Base-by-base conservation (phyloP, 2,888 invertebrate genomes). In the Apamea crenata region DNA sequence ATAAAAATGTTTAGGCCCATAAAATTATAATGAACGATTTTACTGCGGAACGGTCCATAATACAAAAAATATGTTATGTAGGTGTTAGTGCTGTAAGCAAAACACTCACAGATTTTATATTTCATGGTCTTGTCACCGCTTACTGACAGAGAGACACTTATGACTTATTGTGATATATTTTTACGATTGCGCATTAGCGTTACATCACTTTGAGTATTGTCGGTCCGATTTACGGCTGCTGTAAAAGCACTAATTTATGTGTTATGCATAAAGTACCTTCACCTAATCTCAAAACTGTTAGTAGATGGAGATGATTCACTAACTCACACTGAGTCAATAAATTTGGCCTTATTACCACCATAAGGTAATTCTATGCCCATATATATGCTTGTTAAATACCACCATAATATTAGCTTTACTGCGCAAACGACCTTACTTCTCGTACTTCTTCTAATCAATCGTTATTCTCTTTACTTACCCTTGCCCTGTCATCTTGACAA, bases 131-230 rank as follows among this genome's bases (percentile, higher is more conserved):
- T 89, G 89, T 91, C 89, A 88, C 83, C 82, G 82, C 29, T 87
- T 84, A 86, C 59, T 87, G 81, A 87, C 85, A 74, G 78, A 85
- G 53, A 70, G 88, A 82, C 77, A 78, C 85, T 87, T 84, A 79
- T 78, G 82, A 71, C 67, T 84, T 90, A 88, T 85, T 89, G 87
- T 86, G 87, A 88, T 86, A 78, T 89, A 87, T 84, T 83, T 89
- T 90, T 88, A 90, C 72, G 88, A 88, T 74, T 68, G 21, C 74
- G 75, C 76, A 82, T 81, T 84, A 77, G 73, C 74, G 81, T 87
- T 77, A 88, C 84, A 80, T 78, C 84, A 82, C 10, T 71, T 44
- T 63, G 29, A 77, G 14, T 47, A 32, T 29, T 56, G 36, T 86
- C 69, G 29, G n/a, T 47, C 47, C 16, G 21, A 81, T 70, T 74